Evolutionary conservation across 2,888 invertebrate species (phyloP).

Genomic region (Cataglyphis livida): DNA sequence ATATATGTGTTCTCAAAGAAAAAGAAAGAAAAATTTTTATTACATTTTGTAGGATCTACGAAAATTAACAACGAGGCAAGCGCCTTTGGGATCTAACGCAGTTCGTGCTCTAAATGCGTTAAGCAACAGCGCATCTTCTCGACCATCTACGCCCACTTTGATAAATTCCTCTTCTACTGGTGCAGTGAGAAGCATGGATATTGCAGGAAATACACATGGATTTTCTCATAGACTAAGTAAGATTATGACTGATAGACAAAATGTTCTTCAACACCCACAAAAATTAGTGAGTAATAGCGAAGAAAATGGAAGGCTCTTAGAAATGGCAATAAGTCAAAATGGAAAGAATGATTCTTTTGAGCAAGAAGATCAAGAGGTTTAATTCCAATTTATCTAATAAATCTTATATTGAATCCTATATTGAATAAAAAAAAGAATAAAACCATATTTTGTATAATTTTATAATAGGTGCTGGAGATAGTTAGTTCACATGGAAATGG

Average conservation of each 20-base stretch:
- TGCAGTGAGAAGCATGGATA: constrained; percentile 60
- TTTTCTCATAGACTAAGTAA: constrained; percentile 71
- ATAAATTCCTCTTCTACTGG: constrained; percentile 65
- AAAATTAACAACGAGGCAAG: constrained; percentile 82
- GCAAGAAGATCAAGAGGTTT: constrained; percentile 84
- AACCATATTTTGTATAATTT: constrained; percentile 17
- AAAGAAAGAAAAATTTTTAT: neutral
- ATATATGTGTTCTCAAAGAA: neutral
- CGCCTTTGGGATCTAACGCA: constrained; percentile 89
- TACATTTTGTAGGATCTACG: constrained; percentile 81
- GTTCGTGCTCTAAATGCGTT: constrained; percentile 89
- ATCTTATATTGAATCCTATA: neutral
- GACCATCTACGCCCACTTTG: constrained; percentile 90
- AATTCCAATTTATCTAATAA: constrained; percentile 34
- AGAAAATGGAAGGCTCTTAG: constrained; percentile 68
- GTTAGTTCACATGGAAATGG: constrained; percentile 78
- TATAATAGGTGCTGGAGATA: constrained; percentile 81
- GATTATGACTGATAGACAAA: constrained; percentile 72
- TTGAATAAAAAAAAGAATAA: neutral
- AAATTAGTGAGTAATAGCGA: constrained; percentile 69
- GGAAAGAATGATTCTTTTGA: constrained; percentile 81
- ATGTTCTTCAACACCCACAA: constrained; percentile 65
- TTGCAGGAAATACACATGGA: constrained; percentile 60
- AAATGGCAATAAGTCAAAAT: constrained; percentile 76
- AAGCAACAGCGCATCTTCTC: constrained; percentile 86